phyloP scores from a whole-genome alignment of 2,888 invertebrate species.

The Papilio elwesi region DNA sequence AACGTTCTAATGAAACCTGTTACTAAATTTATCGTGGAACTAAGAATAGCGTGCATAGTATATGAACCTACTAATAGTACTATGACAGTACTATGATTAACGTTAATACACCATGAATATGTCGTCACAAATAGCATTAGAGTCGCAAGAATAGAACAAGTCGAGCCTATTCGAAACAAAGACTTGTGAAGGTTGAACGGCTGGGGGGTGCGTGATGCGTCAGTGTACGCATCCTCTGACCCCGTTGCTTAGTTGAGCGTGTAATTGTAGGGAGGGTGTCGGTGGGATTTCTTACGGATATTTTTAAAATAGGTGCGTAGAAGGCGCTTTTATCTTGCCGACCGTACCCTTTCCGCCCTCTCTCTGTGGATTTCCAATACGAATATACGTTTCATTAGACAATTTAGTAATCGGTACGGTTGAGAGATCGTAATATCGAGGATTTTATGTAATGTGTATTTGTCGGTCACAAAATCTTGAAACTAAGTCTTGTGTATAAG shows the following conservation, averaged over 20 bases:
- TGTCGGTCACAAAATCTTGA: not conserved
- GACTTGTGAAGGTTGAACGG: constrained; percentile 42
- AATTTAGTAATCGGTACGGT: constrained; percentile 9
- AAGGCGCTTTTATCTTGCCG: constrained; percentile 35
- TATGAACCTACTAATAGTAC: not conserved
- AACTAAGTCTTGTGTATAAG: not conserved
- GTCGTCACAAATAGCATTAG: constrained; percentile 3
- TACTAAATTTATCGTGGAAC: not conserved
- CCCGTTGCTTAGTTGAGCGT: constrained; percentile 53
- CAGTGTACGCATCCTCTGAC: constrained; percentile 48
- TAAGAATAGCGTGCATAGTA: constrained; percentile 7
- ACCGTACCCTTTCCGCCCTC: constrained; percentile 24
- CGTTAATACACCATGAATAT: not conserved
- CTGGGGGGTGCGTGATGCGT: constrained; percentile 50
- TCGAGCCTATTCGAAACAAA: constrained; percentile 30
- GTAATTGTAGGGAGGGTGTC: constrained; percentile 41
- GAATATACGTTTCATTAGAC: constrained; percentile 20
- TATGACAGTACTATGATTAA: not conserved
- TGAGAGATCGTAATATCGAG: not conserved
- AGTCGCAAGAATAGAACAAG: constrained; percentile 24
- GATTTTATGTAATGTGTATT: not conserved
- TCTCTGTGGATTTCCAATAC: constrained; percentile 26
- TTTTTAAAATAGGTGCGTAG: constrained; percentile 43
- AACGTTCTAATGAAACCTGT: not conserved
- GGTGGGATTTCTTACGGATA: constrained; percentile 42